These are phyloP conservation scores for Rousettus madagascariensis DNA, from an alignment of 2,797 vertebrate genomes.

Conservation along the genomic window DNA sequence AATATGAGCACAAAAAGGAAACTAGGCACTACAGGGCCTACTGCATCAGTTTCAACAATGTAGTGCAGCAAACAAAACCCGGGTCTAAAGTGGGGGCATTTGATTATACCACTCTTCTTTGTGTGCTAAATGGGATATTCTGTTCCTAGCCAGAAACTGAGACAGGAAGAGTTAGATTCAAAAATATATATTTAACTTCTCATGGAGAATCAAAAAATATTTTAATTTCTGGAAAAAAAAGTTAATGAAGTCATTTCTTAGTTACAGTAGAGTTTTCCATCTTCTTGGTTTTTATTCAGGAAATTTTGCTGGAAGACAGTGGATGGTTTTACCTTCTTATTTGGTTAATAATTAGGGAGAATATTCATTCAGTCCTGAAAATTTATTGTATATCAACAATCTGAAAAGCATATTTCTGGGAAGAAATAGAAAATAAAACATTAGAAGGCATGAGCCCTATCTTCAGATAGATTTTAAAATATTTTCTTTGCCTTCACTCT, in stretches of 20 bases:
- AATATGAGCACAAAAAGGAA: not conserved
- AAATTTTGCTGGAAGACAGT: constrained; percentile 10
- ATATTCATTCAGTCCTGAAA: not conserved
- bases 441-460: not conserved
- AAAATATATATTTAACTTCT: not conserved
- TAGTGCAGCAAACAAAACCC: not conserved
- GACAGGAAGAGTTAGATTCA: not conserved
- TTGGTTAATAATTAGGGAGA: not conserved
- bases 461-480: not conserved
- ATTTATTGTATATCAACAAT: not conserved
- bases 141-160: not conserved
- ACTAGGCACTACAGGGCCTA: not conserved
- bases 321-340: not conserved
- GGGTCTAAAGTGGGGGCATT: not conserved
- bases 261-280: not conserved
- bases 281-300: constrained; percentile 5
- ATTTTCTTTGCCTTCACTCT: not conserved
- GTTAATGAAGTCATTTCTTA: constrained; percentile 14
- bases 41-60: not conserved
- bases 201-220: not conserved
- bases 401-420: not conserved
- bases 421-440: not conserved
- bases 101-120: not conserved
- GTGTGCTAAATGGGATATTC: not conserved
- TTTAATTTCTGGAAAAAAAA: constrained; percentile 20